Base-by-base conservation (phyloP, 1,140 invertebrate genomes). In the Pectinophora gossypiella region DNA sequence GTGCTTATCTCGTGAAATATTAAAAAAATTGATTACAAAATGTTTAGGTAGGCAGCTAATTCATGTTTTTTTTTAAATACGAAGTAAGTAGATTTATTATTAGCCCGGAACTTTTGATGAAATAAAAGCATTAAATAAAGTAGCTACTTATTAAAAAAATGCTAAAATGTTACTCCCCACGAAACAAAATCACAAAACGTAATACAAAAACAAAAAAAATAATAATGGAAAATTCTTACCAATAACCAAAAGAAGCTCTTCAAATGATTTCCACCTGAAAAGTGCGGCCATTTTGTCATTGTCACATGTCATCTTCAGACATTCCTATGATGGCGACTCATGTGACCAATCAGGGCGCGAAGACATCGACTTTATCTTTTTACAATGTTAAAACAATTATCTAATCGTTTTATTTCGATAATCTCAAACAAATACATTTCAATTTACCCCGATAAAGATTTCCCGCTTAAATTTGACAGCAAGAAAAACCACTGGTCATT, bases 341-440 rank as follows among this genome's bases (percentile, higher is more conserved):
- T 84, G 66, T 82, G 76, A 85, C 80, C 78, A 84, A 85, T 84
- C 82, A 84, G 72, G 71, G 59, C 51, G 56, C 63, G 38, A 48
- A 42, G 61, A 15, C 15, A 40, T 2, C 27, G 6, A 32, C 9
- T 12, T 40, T 40, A 40, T 40, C 36, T 13, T 13, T 40, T 6
- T 2, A 40, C 57, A 55, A 59, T 69, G 63, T 64, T 32, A 64
- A 64, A 66, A 43, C 59, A 32, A 64, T 55, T 56, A 44, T 53
- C 68, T 72, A 75, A 80, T 75, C 54, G 51, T 44, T 59, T 59
- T 49, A 27, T 21, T 23, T 49, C 40, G 53, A 42, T 44, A 52
- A 48, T 16, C 38, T 19, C 3, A 6, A 40, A 40, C 9, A 40
- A 40, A 15, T 13, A 13, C 15, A n/a, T n/a, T 46, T 38, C 27